Conservation (phyloP, 2,797 vertebrate genomes). For the Hybognathus amarus region DNA sequence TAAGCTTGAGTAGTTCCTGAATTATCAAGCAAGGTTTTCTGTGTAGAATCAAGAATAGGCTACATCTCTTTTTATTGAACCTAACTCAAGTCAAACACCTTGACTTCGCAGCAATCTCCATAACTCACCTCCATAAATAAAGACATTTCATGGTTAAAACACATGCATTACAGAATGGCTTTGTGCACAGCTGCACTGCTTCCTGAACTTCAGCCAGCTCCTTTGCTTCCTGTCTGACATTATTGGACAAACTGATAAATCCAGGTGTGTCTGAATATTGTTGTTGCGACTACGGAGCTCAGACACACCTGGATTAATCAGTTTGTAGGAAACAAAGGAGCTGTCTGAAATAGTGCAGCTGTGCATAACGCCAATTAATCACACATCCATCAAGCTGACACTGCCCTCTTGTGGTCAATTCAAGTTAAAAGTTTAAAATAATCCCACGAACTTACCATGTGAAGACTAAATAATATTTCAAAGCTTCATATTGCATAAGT, state of each 20-base stretch:
- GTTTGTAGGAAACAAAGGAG: too few relatives aligned
- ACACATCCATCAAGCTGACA: too few relatives aligned
- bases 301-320: too few relatives aligned
- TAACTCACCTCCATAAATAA: not conserved
- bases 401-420: not conserved
- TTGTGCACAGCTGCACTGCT: too few relatives aligned
- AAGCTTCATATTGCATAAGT: slow-evolving; percentile 28
- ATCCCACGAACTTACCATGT: not conserved
- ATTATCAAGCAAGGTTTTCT: not conserved
- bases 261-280: too few relatives aligned
- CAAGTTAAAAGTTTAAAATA: not conserved
- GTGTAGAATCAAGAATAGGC: not conserved
- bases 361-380: too few relatives aligned
- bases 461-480: not conserved
- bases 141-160: not conserved
- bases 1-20: not conserved
- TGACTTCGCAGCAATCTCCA: not conserved
- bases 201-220: not conserved
- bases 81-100: not conserved
- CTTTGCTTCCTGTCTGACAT: too few relatives aligned
- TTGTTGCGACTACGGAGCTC: too few relatives aligned
- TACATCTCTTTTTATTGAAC: not conserved
- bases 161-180: not conserved
- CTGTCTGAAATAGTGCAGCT: too few relatives aligned
- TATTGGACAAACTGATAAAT: too few relatives aligned